Conservation (phyloP, 2,888 invertebrate species). For the Calliphora vomitoria region DNA sequence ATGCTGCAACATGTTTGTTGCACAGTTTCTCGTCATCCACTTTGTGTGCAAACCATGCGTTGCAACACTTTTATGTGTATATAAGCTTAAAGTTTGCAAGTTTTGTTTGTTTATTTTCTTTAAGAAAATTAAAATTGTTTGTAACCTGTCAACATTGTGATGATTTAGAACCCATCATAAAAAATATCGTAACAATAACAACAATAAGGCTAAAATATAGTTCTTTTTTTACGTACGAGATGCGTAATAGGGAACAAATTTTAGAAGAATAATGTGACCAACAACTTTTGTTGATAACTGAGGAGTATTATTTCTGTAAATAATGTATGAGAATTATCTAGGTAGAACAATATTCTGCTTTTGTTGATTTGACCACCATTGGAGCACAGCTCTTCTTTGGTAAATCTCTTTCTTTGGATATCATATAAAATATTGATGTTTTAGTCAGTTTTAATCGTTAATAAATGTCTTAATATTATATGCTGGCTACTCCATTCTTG, state of each 20-base stretch:
- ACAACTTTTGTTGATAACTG: neutral
- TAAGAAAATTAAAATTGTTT: conserved; percentile 68
- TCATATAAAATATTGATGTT: no score
- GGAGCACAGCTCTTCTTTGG: no score
- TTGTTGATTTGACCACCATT: no score
- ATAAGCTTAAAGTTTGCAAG: neutral
- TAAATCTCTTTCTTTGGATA: no score
- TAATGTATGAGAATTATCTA: no score
- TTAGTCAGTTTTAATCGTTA: no score
- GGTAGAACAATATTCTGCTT: no score
- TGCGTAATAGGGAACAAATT: neutral
- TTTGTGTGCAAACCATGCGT: neutral
- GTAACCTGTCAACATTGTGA: conserved; percentile 75
- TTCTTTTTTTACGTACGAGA: neutral
- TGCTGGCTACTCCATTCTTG: no score
- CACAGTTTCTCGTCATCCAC: conserved; percentile 7
- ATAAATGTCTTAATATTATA: no score
- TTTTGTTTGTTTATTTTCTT: conserved; percentile 28
- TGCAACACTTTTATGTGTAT: conserved; percentile 31
- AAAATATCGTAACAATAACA: conserved; percentile 57
- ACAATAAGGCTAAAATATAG: conserved; percentile 44
- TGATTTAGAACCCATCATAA: conserved; percentile 76
- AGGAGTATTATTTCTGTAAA: no score
- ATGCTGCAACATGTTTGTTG: conserved; percentile 70
- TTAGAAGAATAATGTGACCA: neutral